Percentiles rank a stretch among this genome's conserved stretches.
These are phyloP conservation scores for Notothenia rossii DNA, from an alignment of 2,113 vertebrate genomes.

Conservation along the genomic window DNA sequence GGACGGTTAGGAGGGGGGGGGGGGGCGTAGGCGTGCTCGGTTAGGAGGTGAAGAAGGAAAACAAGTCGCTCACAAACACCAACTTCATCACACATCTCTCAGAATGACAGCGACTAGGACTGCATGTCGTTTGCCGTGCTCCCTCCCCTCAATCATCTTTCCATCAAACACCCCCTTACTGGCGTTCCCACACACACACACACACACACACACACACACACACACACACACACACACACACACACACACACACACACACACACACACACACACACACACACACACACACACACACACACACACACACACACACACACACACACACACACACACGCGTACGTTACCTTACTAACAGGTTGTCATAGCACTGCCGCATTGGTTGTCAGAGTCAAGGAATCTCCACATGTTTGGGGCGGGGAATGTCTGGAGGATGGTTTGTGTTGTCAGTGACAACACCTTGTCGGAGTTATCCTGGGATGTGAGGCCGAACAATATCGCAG, in stretches of 20 bases:
- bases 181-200: constrained; percentile 12
- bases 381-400: constrained; percentile 75
- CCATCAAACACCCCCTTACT: constrained; percentile 71
- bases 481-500: constrained; percentile 58
- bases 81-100: constrained; percentile 75
- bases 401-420: constrained; percentile 57
- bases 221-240: constrained; percentile 19
- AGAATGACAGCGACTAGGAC: constrained; percentile 66
- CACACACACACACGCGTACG: not conserved
- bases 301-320: constrained; percentile 19
- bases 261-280: not conserved
- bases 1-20: constrained; percentile 57
- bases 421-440: constrained; percentile 63
- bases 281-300: constrained; percentile 20
- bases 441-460: constrained; percentile 74
- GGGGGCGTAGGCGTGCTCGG: constrained; percentile 42
- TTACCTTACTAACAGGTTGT: constrained; percentile 77
- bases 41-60: constrained; percentile 76
- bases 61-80: constrained; percentile 59
- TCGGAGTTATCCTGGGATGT: constrained; percentile 52
- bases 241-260: constrained; percentile 21
- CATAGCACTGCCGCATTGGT: constrained; percentile 64
- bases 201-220: constrained; percentile 11
- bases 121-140: constrained; percentile 64
- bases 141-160: constrained; percentile 77